Evolutionary conservation across 2,113 vertebrate species (phyloP).

Genomic region (Piprites chloris): DNA sequence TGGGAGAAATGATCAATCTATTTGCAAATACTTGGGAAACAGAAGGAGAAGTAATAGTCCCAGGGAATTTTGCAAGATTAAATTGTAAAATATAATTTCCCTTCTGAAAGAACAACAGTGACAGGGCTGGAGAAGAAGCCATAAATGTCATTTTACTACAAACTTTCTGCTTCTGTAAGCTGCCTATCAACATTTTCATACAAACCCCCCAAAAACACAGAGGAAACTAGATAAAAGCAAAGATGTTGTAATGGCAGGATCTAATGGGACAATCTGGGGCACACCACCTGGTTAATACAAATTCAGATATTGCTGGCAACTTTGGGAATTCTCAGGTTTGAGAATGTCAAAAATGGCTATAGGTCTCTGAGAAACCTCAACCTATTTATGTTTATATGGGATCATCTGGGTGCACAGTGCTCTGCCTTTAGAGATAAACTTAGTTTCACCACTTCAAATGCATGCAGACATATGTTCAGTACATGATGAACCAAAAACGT

Average conservation of each 20-base stretch:
- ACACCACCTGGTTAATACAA: background rate
- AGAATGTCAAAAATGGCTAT: background rate
- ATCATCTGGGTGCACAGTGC: background rate
- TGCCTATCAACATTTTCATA: background rate
- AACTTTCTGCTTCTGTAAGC: background rate
- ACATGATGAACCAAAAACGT: background rate
- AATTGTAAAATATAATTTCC: background rate
- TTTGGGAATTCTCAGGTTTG: background rate
- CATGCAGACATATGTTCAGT: background rate
- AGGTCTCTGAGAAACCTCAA: background rate
- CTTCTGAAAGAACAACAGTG: background rate
- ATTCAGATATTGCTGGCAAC: background rate
- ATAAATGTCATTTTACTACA: background rate
- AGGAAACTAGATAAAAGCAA: background rate
- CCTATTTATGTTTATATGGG: background rate
- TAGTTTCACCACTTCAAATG: background rate
- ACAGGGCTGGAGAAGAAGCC: background rate
- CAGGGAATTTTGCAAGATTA: background rate
- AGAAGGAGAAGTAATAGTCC: background rate
- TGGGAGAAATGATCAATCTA: background rate
- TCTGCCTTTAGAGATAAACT: background rate
- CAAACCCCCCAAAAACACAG: background rate
- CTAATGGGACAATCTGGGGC: background rate
- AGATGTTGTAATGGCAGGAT: background rate
- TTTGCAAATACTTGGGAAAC: background rate